Conservation (phyloP, 2,797 vertebrate species). For the Spinus olivaceus region DNA sequence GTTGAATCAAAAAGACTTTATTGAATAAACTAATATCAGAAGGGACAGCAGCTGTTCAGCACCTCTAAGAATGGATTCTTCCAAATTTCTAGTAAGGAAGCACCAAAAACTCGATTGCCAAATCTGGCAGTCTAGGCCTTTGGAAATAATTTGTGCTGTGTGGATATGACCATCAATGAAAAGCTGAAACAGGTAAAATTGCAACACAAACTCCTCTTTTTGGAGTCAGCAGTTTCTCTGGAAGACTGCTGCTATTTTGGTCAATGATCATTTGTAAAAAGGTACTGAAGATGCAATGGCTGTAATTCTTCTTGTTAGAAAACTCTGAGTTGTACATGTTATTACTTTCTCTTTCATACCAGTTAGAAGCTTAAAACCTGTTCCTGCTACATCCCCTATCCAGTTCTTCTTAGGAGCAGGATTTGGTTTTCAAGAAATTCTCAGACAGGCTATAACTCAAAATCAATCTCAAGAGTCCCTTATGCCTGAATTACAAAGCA, state of each 20-base stretch:
- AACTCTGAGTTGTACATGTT: not conserved
- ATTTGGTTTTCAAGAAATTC: not conserved
- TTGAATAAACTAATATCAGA: not conserved
- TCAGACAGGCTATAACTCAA: not conserved
- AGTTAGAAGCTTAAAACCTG: not conserved
- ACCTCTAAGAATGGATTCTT: not conserved
- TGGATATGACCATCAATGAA: not conserved
- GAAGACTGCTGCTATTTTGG: not conserved
- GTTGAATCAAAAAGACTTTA: not conserved
- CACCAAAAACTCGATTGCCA: not conserved
- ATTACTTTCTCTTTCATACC: not conserved
- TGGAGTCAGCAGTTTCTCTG: not conserved
- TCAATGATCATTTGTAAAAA: not conserved
- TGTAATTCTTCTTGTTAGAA: not conserved
- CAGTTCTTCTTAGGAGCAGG: not conserved
- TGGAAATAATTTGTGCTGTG: not conserved
- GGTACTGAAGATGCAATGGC: not conserved
- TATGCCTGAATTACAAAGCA: not conserved
- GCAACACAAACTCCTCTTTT: not conserved
- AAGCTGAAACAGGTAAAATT: not conserved
- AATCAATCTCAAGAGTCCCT: not conserved
- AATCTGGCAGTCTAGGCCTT: not conserved
- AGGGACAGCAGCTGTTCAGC: not conserved
- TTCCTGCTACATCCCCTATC: not conserved
- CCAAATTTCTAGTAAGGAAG: not conserved